Evolutionary conservation across 2,797 vertebrate species (phyloP).

Genomic region (Xenops minutus): DNA sequence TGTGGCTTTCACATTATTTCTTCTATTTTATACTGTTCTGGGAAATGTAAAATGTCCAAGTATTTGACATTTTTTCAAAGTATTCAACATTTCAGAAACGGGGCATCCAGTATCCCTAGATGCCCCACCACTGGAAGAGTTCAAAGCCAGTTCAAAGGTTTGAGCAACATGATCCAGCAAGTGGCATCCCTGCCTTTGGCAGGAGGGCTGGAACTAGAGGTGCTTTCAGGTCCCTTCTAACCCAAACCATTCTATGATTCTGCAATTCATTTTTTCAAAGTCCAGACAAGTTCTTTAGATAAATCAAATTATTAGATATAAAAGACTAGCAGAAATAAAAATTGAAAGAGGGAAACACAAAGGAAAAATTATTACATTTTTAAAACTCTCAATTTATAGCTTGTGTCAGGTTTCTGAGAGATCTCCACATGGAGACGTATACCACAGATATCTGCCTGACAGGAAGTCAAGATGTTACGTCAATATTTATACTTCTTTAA

Average conservation of each 20-base stretch:
- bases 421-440: rapidly evolving
- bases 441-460: neutral
- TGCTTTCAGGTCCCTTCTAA: neutral
- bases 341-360: neutral
- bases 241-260: neutral
- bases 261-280: neutral
- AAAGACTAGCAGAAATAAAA: neutral
- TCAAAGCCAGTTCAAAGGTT: neutral
- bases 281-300: neutral
- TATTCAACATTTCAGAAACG: neutral
- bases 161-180: neutral
- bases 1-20: neutral
- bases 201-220: neutral
- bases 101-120: neutral
- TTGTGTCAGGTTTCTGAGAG: neutral
- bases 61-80: neutral
- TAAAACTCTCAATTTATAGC: neutral
- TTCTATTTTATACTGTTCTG: neutral
- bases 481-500: neutral
- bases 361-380: neutral
- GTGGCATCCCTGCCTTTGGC: neutral
- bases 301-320: neutral
- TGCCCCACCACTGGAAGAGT: neutral
- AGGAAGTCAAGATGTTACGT: neutral
- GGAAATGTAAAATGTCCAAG: neutral